A percentile compares a stretch with the other conserved stretches of the same genome.
Conservation (phyloP, 2,113 vertebrate species). For the Larimichthys polyactis region DNA sequence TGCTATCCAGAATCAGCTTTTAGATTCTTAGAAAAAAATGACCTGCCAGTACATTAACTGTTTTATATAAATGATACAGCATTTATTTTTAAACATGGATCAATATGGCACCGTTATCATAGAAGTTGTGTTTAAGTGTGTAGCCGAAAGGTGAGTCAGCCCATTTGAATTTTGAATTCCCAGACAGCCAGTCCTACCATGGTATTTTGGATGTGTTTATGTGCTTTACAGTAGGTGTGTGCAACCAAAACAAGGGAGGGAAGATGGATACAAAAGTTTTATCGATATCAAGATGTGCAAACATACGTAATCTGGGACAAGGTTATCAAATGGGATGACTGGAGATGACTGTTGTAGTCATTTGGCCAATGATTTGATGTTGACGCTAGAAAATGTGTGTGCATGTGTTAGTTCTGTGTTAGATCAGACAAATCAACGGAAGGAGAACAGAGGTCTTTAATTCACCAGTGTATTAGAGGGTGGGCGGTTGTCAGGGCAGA, state of each 20-base stretch:
- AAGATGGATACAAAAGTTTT: neutral
- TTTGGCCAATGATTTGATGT: neutral
- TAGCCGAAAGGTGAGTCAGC: conserved; percentile 39
- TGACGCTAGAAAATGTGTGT: neutral
- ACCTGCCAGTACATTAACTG: neutral
- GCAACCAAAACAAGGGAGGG: conserved; percentile 2
- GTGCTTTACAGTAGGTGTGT: conserved; percentile 2
- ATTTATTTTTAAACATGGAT: neutral
- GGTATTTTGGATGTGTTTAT: neutral
- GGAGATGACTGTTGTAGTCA: neutral
- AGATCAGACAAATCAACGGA: conserved; percentile 18
- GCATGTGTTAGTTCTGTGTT: neutral
- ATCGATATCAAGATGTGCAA: conserved; percentile 4
- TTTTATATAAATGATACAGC: neutral
- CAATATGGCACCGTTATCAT: conserved; percentile 5
- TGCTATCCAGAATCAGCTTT: neutral
- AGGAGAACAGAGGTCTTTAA: conserved; percentile 57
- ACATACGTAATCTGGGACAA: neutral
- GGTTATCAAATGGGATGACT: conserved; percentile 8
- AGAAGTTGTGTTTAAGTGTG: conserved; percentile 13
- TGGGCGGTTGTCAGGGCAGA: conserved; percentile 57
- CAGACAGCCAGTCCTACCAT: neutral
- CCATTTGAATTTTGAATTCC: conserved; percentile 34
- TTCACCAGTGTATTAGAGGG: conserved; percentile 36
- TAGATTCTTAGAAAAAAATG: neutral